Percentiles rank a stretch among this genome's conserved stretches.
Evolutionary conservation across 2,888 invertebrate species (phyloP).

Genomic region (Pasiphila rectangulata): DNA sequence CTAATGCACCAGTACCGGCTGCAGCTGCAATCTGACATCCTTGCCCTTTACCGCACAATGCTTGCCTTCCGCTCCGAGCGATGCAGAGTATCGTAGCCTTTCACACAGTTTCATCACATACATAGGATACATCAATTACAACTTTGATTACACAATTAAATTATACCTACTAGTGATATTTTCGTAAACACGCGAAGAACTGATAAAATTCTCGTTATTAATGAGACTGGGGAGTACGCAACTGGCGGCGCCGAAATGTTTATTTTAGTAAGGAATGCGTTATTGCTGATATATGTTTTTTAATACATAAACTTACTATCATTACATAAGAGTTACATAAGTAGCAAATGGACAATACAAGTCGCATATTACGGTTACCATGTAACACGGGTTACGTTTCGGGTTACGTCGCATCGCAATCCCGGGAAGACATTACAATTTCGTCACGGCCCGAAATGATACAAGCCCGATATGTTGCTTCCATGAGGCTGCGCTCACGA

Average conservation of each 20-base stretch:
- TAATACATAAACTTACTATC: slow-evolving; percentile 32
- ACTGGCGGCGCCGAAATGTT: slow-evolving; percentile 6
- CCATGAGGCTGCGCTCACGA: too few relatives aligned
- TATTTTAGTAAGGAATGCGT: slow-evolving; percentile 5
- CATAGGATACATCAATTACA: slow-evolving; percentile 19
- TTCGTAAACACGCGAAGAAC: slow-evolving; percentile 20
- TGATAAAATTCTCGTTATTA: slow-evolving; percentile 11
- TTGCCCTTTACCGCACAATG: slow-evolving; percentile 39
- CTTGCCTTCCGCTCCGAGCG: slow-evolving; percentile 33
- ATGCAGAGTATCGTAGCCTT: slow-evolving; percentile 28
- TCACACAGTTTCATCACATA: slow-evolving; percentile 28
- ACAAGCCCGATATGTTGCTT: slow-evolving; percentile 43
- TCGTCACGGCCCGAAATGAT: slow-evolving; percentile 52
- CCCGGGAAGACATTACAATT: slow-evolving; percentile 70
- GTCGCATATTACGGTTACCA: slow-evolving; percentile 43
- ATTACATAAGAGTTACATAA: slow-evolving; percentile 43
- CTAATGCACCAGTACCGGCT: slow-evolving; percentile 43
- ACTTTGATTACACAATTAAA: slow-evolving; percentile 21
- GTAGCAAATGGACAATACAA: slow-evolving; percentile 31
- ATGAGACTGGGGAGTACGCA: slow-evolving; percentile 11
- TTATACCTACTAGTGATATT: slow-evolving; percentile 18
- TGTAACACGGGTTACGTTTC: slow-evolving; percentile 60
- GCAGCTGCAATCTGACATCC: slow-evolving; percentile 55
- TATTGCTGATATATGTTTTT: slow-evolving; percentile 9
- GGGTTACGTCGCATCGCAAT: slow-evolving; percentile 57